Percentiles rank a stretch among this genome's conserved stretches.
Evolutionary conservation across 1,140 invertebrate species (phyloP).

Genomic region (Drosophila bifasciata): DNA sequence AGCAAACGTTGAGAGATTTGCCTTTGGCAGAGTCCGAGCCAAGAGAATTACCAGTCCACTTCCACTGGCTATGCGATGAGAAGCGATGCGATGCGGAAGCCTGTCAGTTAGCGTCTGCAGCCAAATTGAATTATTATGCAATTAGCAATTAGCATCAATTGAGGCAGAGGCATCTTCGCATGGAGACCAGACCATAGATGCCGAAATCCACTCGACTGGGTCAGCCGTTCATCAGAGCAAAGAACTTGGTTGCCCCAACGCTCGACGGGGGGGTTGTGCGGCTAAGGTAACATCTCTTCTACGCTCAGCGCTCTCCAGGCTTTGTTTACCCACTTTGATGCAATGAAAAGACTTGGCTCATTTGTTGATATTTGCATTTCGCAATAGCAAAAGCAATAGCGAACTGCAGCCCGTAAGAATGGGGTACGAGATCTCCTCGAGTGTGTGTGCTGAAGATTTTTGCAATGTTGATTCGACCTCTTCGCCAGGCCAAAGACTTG

Average conservation of each 20-base stretch:
- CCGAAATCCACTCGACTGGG: constrained; percentile 70
- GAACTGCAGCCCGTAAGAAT: constrained; percentile 9
- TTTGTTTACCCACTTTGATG: constrained; percentile 72
- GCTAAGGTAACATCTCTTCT: constrained; percentile 48
- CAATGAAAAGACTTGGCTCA: constrained; percentile 71
- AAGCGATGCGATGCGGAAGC: constrained; percentile 49
- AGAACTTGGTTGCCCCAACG: too few species aligned
- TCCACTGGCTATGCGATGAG: constrained; percentile 20
- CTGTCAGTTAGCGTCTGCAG: constrained; percentile 28
- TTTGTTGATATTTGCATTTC: constrained; percentile 78
- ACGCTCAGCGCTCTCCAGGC: constrained; percentile 18
- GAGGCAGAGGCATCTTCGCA: constrained; percentile 43
- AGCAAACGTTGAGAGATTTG: constrained; percentile 29
- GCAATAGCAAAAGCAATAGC: constrained; percentile 39
- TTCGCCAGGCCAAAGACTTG: constrained; percentile 55
- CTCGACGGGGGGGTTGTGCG: constrained; percentile 20
- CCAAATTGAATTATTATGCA: constrained; percentile 78
- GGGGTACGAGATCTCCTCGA: constrained; percentile 25
- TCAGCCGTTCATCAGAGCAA: constrained; percentile 58
- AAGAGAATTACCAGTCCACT: constrained; percentile 5
- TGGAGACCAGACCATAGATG: neutral
- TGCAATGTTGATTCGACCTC: constrained; percentile 49
- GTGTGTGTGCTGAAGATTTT: constrained; percentile 66
- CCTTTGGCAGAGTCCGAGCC: constrained; percentile 2
- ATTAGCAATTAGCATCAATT: constrained; percentile 83